Conservation (phyloP, 1,140 invertebrate genomes). For the Latrodectus geometricus region DNA sequence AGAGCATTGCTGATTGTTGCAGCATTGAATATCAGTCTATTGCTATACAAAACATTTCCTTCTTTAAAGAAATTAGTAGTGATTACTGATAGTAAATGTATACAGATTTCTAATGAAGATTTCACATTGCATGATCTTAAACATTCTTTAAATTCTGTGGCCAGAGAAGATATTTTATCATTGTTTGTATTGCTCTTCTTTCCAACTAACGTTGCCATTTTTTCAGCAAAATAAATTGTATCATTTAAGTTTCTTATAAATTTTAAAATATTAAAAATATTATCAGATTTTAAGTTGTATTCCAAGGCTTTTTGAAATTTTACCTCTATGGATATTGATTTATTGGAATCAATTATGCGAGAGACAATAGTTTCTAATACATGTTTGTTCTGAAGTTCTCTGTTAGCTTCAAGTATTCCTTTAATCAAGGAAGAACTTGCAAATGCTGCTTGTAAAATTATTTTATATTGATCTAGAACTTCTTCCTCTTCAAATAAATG, state of each 20-base stretch:
- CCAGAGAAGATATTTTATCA: not conserved
- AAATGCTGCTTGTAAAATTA: constrained; percentile 12
- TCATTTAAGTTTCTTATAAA: constrained; percentile 4
- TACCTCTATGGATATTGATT: not conserved
- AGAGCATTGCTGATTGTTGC: constrained; percentile 9
- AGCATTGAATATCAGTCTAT: not conserved
- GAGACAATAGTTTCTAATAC: not conserved
- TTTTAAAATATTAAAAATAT: constrained; percentile 15
- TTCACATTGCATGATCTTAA: not conserved
- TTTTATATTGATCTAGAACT: not conserved
- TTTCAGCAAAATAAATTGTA: not conserved
- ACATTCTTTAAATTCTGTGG: not conserved
- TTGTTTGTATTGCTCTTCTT: not conserved
- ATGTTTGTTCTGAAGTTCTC: not conserved
- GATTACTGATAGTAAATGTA: constrained; percentile 1
- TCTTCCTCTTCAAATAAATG: constrained; percentile 10
- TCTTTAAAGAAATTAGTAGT: constrained; percentile 7
- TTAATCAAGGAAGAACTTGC: not conserved
- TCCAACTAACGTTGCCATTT: constrained; percentile 29
- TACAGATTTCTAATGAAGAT: not conserved
- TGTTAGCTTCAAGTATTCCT: not conserved
- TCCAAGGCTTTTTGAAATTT: not conserved
- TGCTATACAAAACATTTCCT: not conserved
- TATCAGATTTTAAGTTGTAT: not conserved
- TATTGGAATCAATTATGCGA: not conserved